Base-by-base conservation (phyloP, 2,888 invertebrate genomes). In the Drosophila kuntzei region DNA sequence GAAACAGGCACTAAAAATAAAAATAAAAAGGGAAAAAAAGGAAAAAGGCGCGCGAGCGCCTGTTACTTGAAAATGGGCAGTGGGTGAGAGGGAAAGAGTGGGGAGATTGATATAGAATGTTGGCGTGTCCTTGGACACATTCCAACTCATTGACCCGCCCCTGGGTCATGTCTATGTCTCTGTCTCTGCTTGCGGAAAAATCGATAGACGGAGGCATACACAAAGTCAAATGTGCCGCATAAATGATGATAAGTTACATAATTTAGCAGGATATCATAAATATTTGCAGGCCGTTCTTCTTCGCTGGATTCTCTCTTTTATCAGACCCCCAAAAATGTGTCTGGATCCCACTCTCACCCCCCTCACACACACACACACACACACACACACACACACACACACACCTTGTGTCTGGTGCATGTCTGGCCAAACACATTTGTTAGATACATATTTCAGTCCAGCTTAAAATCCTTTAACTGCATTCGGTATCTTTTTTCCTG, bases 211-310 rank as follows among this genome's bases (percentile, higher is more conserved):
- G 51, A 44, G 14, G 64, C 62, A 78, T 64, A 68, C 51, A 64
- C 57, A 69, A 16, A 34, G n/a, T 22, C 18, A 12, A 44, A 43
- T 22, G 29, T 22, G 29, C 29, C 46, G 41, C 41, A 60, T 46
- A 55, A 71, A 63, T 60, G 69, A 71, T 83, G 84, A 89, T 87
- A 87, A 89, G 78, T 81, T 87, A 80, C 80, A 88, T 87, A 83
- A 83, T 83, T 87, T 66, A 88, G 78, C 87, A 88, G 87, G 87
- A 87, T 73, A 70, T 61, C 87, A 87, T 83, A 80, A 88, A 80
- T 65, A 64, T 43, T 47, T 71, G 76, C 59, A 83, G 57, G 78
- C 49, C 32, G n/a, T n/a, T 55, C n/a, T n/a, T n/a, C n/a, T n/a
- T n/a, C 49, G 32, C 44, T 29, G 27, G 16, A 29, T n/a, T 22